phyloP scores from a whole-genome alignment of 2,113 vertebrate genomes.

The Psilopogon haemacephalus region DNA sequence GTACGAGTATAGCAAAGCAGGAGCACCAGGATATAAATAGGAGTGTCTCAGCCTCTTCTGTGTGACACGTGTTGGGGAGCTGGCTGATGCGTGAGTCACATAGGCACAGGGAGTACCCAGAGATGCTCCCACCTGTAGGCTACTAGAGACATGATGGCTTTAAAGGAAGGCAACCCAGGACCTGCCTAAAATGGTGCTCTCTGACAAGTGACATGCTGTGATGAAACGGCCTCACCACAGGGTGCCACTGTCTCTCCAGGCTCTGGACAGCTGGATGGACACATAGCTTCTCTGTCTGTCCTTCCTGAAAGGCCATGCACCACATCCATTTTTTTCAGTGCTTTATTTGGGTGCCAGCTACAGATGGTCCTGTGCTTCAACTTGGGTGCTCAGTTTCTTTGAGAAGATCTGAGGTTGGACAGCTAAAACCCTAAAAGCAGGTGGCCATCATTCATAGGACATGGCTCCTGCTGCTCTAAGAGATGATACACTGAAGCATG shows the following conservation, averaged over 20 bases:
- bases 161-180: background rate
- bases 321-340: background rate
- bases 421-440: background rate
- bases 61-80: background rate
- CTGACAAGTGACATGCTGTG: background rate
- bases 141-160: background rate
- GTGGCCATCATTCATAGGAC: background rate
- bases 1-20: background rate
- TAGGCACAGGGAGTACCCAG: background rate
- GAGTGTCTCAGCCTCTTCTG: background rate
- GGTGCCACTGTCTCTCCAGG: conserved; percentile 19
- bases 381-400: background rate
- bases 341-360: background rate
- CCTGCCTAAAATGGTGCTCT: background rate
- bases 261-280: background rate
- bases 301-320: background rate
- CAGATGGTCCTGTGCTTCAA: background rate
- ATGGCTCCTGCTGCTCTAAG: background rate
- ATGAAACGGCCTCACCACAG: background rate
- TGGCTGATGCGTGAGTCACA: background rate
- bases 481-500: accelerated
- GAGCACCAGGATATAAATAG: background rate
- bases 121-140: background rate
- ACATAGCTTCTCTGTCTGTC: background rate
- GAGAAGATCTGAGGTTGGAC: background rate